These are phyloP conservation scores for Dromococcyx pavoninus DNA, from an alignment of 2,797 vertebrate species.

Conservation along the genomic window DNA sequence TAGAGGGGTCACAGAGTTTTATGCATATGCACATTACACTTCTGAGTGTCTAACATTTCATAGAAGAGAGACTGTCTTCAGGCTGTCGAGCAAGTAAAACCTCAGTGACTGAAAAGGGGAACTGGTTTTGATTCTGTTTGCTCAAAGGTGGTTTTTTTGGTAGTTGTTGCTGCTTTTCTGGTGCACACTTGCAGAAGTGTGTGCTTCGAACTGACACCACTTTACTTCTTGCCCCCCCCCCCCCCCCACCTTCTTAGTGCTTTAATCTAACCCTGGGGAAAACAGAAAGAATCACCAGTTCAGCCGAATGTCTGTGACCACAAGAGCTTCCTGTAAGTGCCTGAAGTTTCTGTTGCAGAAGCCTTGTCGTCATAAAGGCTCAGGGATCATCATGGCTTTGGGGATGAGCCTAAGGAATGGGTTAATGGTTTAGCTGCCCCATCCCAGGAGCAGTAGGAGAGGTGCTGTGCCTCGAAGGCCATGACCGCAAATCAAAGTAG, in stretches of 20 bases:
- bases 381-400: background rate
- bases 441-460: background rate
- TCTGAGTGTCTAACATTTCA: background rate
- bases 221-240: background rate
- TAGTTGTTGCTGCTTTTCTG: background rate
- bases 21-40: background rate
- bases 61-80: background rate
- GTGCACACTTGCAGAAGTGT: background rate
- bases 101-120: background rate
- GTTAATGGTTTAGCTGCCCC: background rate
- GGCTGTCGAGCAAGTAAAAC: background rate
- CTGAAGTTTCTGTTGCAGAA: background rate
- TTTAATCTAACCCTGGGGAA: background rate
- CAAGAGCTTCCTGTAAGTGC: constrained; percentile 23
- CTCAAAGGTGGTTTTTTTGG: background rate
- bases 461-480: background rate
- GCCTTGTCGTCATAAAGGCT: background rate
- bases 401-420: background rate
- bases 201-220: background rate
- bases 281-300: background rate
- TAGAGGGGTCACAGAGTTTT: background rate
- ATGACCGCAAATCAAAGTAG: background rate
- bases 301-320: background rate
- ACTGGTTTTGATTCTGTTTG: background rate
- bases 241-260: background rate